Conservation (phyloP, 1,140 invertebrate genomes). For the Conus ventricosus region DNA sequence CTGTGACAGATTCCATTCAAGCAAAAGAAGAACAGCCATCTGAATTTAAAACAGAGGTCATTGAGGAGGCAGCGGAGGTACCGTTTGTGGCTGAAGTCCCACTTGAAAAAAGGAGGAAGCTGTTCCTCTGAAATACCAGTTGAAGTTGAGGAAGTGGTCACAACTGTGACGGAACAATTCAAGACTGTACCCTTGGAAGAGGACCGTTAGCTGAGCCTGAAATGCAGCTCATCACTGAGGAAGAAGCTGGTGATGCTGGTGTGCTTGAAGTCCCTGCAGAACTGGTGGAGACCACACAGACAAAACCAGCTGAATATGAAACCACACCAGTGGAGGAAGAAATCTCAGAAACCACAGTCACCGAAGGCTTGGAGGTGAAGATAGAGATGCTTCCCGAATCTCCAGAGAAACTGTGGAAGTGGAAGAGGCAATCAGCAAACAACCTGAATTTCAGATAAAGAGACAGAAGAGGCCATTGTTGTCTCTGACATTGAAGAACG, state of each 20-base stretch:
- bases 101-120: slow-evolving; percentile 45
- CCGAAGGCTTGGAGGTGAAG: slow-evolving; percentile 36
- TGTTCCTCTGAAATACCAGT: slow-evolving; percentile 42
- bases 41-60: slow-evolving; percentile 35
- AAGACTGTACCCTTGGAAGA: slow-evolving; percentile 49
- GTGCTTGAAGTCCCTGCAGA: slow-evolving; percentile 52
- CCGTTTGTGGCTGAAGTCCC: slow-evolving; percentile 46
- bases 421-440: slow-evolving; percentile 27
- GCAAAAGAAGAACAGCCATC: slow-evolving; percentile 39
- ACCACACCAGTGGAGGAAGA: slow-evolving; percentile 39
- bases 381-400: slow-evolving; percentile 23
- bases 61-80: slow-evolving; percentile 33
- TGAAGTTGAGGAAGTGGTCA: slow-evolving; percentile 48
- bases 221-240: slow-evolving; percentile 40
- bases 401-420: slow-evolving; percentile 40
- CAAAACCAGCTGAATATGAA: slow-evolving; percentile 36
- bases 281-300: slow-evolving; percentile 39
- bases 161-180: slow-evolving; percentile 47
- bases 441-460: slow-evolving; percentile 33
- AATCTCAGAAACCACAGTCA: slow-evolving; percentile 41
- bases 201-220: slow-evolving; percentile 38
- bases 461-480: slow-evolving; percentile 29
- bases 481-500: slow-evolving; percentile 51
- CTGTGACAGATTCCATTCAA: slow-evolving; percentile 46
- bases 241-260: slow-evolving; percentile 42